Evolutionary conservation across 2,888 invertebrate species (phyloP).

Genomic region (Catocala fraxini): DNA sequence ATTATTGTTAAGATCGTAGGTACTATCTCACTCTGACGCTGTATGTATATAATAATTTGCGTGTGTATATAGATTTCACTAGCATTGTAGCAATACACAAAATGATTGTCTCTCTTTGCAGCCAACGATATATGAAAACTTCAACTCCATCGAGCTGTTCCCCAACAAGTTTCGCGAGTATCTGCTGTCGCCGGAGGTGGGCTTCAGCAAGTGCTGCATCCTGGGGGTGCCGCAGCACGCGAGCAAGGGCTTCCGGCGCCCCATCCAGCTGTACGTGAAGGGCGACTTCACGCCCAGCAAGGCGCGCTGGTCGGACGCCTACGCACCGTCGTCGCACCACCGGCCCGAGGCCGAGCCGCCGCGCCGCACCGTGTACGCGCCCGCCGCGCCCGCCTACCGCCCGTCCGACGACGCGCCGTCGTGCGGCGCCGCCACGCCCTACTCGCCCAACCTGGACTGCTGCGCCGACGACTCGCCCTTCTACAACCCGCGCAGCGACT

Average conservation of each 20-base stretch:
- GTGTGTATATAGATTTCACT: too few species aligned
- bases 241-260: constrained; percentile 95
- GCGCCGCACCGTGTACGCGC: constrained; percentile 84
- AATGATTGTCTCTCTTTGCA: constrained; percentile 75
- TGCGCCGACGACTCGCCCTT: constrained; percentile 83
- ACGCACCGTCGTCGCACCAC: constrained; percentile 89
- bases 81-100: too few species aligned
- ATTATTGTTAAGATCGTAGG: too few species aligned
- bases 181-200: constrained; percentile 95
- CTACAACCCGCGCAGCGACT: constrained; percentile 85
- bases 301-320: constrained; percentile 89
- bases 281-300: constrained; percentile 89
- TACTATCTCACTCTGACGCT: too few species aligned
- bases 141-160: constrained; percentile 94
- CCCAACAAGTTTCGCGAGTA: constrained; percentile 98
- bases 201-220: constrained; percentile 96
- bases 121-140: constrained; percentile 95
- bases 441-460: constrained; percentile 81
- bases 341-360: constrained; percentile 86
- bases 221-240: constrained; percentile 94
- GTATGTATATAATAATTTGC: too few species aligned
- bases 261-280: constrained; percentile 91
- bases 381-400: constrained; percentile 79
- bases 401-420: constrained; percentile 86
- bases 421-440: constrained; percentile 84